Base-by-base conservation (phyloP, 2,113 vertebrate genomes). In the Mus pahari region DNA sequence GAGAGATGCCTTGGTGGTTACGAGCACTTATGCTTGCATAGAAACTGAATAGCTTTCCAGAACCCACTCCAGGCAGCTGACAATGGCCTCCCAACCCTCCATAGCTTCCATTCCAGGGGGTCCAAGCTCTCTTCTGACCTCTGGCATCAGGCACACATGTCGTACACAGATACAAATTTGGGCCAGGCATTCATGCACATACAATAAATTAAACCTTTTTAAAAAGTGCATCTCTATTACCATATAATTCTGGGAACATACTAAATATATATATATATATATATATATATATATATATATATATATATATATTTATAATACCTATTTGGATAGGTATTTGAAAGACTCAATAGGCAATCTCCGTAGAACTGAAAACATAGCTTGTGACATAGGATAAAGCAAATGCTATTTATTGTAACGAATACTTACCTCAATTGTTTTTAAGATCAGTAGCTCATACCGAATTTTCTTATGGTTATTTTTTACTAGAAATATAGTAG, bases 361-460 rank as follows among this genome's bases (percentile, higher is more conserved):
- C 36, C 4, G 1, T 62, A 79, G 75, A 96, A 70, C 20, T 84
- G 9, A 94, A 97, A 96, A 81, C 26, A 84, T n/a, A 10, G 20
- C 22, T 89, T 90, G 22, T 20, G 22, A 12, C 36, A 22, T 81
- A 60, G 36, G 8, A 68, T n/a, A 79, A 88, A n/a, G 7, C 42
- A 96, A 94, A 64, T 71, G 17, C 19, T 26, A 95, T 48, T 92
- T 94, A 64, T 89, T 95, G 39, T 93, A 82, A 87, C 58, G 70
- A 92, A 90, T 93, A 62, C 45, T 93, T 70, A 89, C 14, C 36
- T 91, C 58, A 53, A 4, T 74, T 78, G 48, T 66, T 89, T 83
- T 75, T 83, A 86, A 87, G 19, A 82, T 64, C 14, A 87, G 45
- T 14, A 64, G 14, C 6, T 73, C 45, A 66, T 17, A n/a, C 0